Percentiles rank a stretch among this genome's conserved stretches.
Evolutionary conservation across 2,888 invertebrate genomes (phyloP).

Genomic region (Pristionchus exspectatus): DNA sequence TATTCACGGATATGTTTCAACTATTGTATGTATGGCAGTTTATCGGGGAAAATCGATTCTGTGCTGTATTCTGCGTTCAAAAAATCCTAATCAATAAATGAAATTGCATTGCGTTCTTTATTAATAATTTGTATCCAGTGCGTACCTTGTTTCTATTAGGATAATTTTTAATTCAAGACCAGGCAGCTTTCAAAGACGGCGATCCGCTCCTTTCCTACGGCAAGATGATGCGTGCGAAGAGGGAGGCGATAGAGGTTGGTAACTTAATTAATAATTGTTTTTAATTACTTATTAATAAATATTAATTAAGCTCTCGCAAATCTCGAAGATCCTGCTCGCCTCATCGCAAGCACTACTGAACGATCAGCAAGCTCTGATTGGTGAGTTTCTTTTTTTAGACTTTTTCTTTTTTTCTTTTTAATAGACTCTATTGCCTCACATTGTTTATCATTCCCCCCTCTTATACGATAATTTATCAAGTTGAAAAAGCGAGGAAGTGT

Average conservation of each 20-base stretch:
- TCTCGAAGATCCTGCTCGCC: conserved; percentile 48
- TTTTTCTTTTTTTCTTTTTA: too few species aligned
- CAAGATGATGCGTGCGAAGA: conserved; percentile 54
- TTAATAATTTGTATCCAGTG: too few species aligned
- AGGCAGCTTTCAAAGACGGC: conserved; percentile 44
- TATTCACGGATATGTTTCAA: too few species aligned
- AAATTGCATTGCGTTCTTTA: neutral
- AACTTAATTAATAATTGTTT: neutral
- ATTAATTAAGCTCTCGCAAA: conserved; percentile 31
- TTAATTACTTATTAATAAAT: neutral
- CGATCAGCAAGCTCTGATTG: conserved; percentile 36
- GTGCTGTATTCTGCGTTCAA: neutral
- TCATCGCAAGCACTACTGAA: conserved; percentile 40
- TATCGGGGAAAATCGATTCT: neutral
- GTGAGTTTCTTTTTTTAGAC: neutral
- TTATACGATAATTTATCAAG: too few species aligned
- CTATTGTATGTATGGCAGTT: too few species aligned
- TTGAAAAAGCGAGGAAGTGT: too few species aligned
- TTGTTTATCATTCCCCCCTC: too few species aligned
- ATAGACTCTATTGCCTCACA: too few species aligned
- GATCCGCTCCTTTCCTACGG: conserved; percentile 53
- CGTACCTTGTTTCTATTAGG: neutral
- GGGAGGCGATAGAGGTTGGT: conserved; percentile 49
- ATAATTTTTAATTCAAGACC: conserved; percentile 18
- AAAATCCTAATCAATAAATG: neutral